Percentiles rank a stretch among this genome's conserved stretches.
These are phyloP conservation scores for Bothrops jararaca DNA, from an alignment of 2,113 vertebrate genomes.

Conservation along the genomic window DNA sequence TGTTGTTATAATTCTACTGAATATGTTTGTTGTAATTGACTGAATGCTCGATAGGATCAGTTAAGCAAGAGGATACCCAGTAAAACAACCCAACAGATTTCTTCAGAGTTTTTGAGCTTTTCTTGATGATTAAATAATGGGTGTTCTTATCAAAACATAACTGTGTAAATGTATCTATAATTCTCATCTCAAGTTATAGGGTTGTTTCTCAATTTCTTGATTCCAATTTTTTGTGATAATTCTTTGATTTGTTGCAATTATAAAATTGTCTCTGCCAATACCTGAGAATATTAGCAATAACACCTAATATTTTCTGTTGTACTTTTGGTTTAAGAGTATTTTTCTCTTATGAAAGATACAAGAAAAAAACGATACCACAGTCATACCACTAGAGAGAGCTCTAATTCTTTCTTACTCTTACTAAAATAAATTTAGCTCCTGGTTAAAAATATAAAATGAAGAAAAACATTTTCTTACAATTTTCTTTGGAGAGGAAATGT, in stretches of 20 bases:
- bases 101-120: not conserved
- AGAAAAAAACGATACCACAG: not conserved
- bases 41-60: not conserved
- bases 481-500: not conserved
- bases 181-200: not conserved
- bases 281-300: not conserved
- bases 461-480: not conserved
- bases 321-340: not conserved
- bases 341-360: not conserved
- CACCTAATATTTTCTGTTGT: not conserved
- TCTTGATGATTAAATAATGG: not conserved
- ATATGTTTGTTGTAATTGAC: not conserved
- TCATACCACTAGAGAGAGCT: constrained; percentile 18
- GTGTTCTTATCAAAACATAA: not conserved
- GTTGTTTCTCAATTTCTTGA: not conserved
- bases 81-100: not conserved
- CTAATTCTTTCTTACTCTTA: not conserved
- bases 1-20: not conserved
- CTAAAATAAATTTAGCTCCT: not conserved
- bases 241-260: not conserved
- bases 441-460: not conserved
- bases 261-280: not conserved
- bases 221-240: not conserved
- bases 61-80: not conserved
- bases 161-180: not conserved